Percentiles rank a stretch among this genome's conserved stretches.
These are phyloP conservation scores for Torymus aiolomorphi DNA, from an alignment of 2,888 invertebrate genomes.

Conservation along the genomic window DNA sequence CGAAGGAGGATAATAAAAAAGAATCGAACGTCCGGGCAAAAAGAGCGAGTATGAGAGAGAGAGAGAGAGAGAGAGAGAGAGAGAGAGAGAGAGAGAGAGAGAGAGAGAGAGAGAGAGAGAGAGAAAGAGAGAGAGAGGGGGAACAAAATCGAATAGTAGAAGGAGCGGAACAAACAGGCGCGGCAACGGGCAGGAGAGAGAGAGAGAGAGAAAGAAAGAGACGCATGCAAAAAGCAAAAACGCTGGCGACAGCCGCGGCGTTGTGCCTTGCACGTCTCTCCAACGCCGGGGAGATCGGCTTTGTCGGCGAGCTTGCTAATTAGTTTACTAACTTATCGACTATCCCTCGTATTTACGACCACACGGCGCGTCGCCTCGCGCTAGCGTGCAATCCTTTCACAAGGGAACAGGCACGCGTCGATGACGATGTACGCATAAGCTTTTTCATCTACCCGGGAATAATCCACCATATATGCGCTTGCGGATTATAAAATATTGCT, in stretches of 20 bases:
- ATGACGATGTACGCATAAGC: constrained; percentile 29
- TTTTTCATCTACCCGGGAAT: too few relatives aligned
- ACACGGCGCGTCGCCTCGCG: constrained; percentile 56
- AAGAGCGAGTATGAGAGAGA: too few relatives aligned
- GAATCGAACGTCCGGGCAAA: constrained; percentile 56
- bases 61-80: constrained; percentile 49
- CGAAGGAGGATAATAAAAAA: constrained; percentile 65
- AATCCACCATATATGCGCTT: too few relatives aligned
- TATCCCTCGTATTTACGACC: constrained; percentile 59
- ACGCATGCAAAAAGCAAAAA: constrained; percentile 67
- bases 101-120: constrained; percentile 41
- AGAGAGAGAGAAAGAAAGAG: constrained; percentile 53
- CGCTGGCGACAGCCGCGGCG: constrained; percentile 68
- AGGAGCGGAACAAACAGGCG: constrained; percentile 58
- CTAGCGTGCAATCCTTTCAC: background rate
- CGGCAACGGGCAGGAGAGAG: constrained; percentile 35
- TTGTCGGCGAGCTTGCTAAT: constrained; percentile 75
- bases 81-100: constrained; percentile 41
- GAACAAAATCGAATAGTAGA: constrained; percentile 65
- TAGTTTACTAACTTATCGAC: constrained; percentile 76
- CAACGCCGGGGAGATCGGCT: constrained; percentile 68
- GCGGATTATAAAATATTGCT: too few relatives aligned
- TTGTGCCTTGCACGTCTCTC: constrained; percentile 57
- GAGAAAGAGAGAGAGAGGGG: constrained; percentile 50
- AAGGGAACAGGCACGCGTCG: constrained; percentile 10